These are phyloP conservation scores for Ctenopoma kingsleyae DNA, from an alignment of 2,797 vertebrate genomes.

Conservation along the genomic window DNA sequence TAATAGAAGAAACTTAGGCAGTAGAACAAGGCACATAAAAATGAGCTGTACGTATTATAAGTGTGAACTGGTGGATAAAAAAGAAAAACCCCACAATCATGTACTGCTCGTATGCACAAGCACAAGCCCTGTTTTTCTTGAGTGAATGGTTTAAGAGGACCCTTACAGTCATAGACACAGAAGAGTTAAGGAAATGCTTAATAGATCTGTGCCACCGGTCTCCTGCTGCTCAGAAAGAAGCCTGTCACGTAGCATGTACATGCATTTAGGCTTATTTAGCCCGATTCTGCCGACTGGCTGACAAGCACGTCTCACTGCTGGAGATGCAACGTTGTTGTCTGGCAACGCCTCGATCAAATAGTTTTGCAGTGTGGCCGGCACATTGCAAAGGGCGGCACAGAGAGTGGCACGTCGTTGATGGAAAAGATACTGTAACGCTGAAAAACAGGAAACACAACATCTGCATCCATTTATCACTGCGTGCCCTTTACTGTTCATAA, in stretches of 20 bases:
- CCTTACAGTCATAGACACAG: conserved; percentile 44
- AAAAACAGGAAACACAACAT: conserved; percentile 37
- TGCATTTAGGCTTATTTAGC: conserved; percentile 80
- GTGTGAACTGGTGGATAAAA: conserved; percentile 4
- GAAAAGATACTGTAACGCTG: conserved; percentile 32
- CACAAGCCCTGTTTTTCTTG: conserved; percentile 40
- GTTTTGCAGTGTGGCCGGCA: conserved; percentile 32
- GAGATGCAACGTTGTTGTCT: conserved; percentile 76
- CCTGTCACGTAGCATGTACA: conserved; percentile 75
- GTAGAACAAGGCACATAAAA: conserved; percentile 31
- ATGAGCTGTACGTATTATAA: conserved; percentile 23
- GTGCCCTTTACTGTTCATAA: conserved; percentile 49
- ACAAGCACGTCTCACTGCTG: conserved; percentile 79
- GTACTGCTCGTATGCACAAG: conserved; percentile 42
- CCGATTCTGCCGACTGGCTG: conserved; percentile 69
- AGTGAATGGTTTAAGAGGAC: conserved; percentile 37
- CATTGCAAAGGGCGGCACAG: conserved; percentile 43
- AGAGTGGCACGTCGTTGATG: conserved; percentile 27
- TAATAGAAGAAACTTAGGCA: conserved; percentile 5
- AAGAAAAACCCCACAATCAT: conserved; percentile 39
- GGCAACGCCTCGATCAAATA: conserved; percentile 75
- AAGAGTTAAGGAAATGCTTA: conserved; percentile 47
- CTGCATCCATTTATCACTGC: conserved; percentile 44
- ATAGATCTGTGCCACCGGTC: conserved; percentile 55
- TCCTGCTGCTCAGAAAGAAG: conserved; percentile 59